Conservation (phyloP, 2,797 vertebrate genomes). For the Protosalanx chinensis region DNA sequence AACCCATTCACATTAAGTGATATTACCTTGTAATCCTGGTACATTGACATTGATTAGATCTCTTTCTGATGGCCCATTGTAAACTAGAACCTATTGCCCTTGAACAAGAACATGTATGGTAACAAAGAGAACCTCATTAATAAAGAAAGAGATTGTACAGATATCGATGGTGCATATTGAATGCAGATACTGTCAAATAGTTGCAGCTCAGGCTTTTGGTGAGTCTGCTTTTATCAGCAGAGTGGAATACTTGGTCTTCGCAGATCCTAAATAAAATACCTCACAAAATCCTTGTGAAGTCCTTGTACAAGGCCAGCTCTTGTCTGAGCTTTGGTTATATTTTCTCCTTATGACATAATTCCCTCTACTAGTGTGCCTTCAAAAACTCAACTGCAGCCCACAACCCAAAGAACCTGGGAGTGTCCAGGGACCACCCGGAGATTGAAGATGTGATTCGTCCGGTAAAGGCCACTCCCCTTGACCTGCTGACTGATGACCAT, state of each 20-base stretch:
- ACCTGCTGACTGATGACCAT: constrained; percentile 74
- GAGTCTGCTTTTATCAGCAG: not conserved
- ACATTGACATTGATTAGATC: not conserved
- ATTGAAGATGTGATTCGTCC: constrained; percentile 76
- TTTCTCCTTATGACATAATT: constrained; percentile 1
- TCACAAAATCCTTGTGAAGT: constrained; percentile 15
- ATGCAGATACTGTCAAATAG: not conserved
- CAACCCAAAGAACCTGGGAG: constrained; percentile 67
- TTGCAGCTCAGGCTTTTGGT: too few relatives aligned
- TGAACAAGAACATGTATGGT: not conserved
- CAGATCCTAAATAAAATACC: too few relatives aligned
- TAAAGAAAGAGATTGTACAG: not conserved
- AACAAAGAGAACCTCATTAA: not conserved
- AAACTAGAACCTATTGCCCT: not conserved
- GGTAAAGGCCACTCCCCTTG: constrained; percentile 70
- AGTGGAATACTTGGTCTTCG: constrained; percentile 3
- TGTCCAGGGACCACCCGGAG: constrained; percentile 77
- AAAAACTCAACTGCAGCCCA: constrained; percentile 59
- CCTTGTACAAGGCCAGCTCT: constrained; percentile 22
- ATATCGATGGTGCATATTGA: not conserved
- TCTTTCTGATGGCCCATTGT: not conserved
- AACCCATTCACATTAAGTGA: constrained; percentile 8
- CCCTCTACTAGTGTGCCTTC: constrained; percentile 62
- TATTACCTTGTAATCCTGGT: not conserved
- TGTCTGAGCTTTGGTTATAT: not conserved